Base-by-base conservation (phyloP, 2,113 vertebrate genomes). In the Pontoporia blainvillei region DNA sequence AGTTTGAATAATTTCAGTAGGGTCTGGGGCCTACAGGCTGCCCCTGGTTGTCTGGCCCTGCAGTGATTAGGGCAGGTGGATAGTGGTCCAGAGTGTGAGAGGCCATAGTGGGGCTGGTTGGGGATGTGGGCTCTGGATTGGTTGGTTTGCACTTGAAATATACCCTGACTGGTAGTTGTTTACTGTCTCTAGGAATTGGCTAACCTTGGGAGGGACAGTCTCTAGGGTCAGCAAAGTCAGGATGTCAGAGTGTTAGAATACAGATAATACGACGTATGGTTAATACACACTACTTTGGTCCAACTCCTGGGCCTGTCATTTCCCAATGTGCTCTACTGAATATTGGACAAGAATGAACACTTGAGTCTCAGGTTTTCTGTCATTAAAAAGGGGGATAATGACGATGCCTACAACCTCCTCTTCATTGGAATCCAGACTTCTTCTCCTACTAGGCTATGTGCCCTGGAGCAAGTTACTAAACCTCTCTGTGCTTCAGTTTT, bases 401-500 rank as follows among this genome's bases (percentile, higher is more conserved):
- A 34, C 31, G 8, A 29, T 6, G 4, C 4, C 36, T 49, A 8
- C 13, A 0, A 46, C 25, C 36, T 66, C 20, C 10, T 67, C 11
- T 36, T 7, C 61, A 17, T 8, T 90, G 54, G 69, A 78, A 78
- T 46, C 39, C 23, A 82, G 46, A 44, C 34, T 54, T 67, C 31
- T 64, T 5, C 46, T 82, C 15, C 20, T 49, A 11, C 27, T 57
- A n/a, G 2, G 3, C 23, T 39, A 1, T n/a, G 3, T 3, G 1
- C 21, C 76, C 25, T 66, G 23, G 21, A 46, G 29, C 3, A 64
- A 88, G 34, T 59, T 82, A 44, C 39, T 82, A 59, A 73, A 49
- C 57, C 36, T 81, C 21, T 59, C 76, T 52, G 52, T 21, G 39
- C 25, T 81, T 93, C 59, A 57, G 15, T 93, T 84, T 96, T 49